Evolutionary conservation across 2,797 vertebrate genomes (phyloP), one percentile per base, ranked within the genome.

Genomic region (Halcyon smyrnensis): DNA sequence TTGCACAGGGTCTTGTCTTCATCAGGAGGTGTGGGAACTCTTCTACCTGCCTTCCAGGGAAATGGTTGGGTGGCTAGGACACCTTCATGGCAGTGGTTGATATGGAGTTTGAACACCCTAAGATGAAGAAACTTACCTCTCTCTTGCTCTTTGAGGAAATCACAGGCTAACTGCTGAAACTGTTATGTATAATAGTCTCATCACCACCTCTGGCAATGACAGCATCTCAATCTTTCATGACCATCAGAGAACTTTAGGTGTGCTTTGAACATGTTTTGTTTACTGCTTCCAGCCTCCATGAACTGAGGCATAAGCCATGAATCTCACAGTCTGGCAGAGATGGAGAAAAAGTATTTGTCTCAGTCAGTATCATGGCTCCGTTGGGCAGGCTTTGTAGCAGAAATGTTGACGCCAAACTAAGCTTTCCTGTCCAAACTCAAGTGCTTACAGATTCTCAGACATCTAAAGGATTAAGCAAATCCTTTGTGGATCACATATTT

Each of bases 381-480:
- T 73, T 90, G 96, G 95, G 92, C 93, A 93, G 87, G 96, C 83
- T 96, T 97, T 92, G 86, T 46, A 95, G 74, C 88, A 97, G 94
- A 96, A 97, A 81, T 82, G 56, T 94, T 94, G 96, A 95, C 77
- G 77, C 95, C 96, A 96, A 95, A 93, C 93, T 97, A 95, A 96
- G 96, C 96, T 96, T 96, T 96, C 90, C 94, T 94, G 92, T 94
- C 90, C 96, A 94, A 95, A 90, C 27, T 93, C 90, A 88, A 96
- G 88, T 2, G 0, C 90, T 95, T 96, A 82, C 92, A 96, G 94
- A 93, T 83, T 96, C 80, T 95, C 87, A 95, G 94, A 96, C 94
- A 96, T 97, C 94, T 93, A 84, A 96, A 89, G 94, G 95, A 96
- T 96, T 97, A 97, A 94, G 67, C 12, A 96, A 96, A 96, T 96